Evolutionary conservation across 2,888 invertebrate species (phyloP).

Genomic region (Calameuta idolon): DNA sequence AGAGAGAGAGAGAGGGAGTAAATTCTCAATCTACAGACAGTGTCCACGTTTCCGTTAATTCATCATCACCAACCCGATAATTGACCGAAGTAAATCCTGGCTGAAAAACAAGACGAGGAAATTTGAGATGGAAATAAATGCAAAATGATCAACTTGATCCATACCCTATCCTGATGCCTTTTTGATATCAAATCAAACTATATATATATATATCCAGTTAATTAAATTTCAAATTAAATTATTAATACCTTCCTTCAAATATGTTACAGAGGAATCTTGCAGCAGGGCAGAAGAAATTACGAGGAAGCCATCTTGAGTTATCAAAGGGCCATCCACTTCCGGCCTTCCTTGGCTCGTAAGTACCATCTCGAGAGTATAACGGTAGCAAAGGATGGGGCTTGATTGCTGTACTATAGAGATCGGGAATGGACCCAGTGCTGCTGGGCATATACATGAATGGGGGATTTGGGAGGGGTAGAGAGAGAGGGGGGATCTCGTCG

Average conservation of each 20-base stretch:
- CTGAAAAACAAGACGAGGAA: not conserved
- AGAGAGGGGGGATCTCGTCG: not conserved
- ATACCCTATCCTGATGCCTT: not conserved
- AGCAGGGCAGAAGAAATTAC: conserved; percentile 89
- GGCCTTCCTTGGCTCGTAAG: conserved; percentile 95
- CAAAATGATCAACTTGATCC: not conserved
- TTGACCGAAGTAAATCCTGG: not conserved
- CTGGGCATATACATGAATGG: not conserved
- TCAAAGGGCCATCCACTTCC: conserved; percentile 90
- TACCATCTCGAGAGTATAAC: conserved; percentile 49
- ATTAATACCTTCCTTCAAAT: conserved; percentile 19
- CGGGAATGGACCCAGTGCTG: not conserved
- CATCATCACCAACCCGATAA: not conserved
- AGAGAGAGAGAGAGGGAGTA: too few species aligned
- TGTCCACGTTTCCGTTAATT: not conserved
- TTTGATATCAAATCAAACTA: not conserved
- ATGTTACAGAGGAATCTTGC: conserved; percentile 88
- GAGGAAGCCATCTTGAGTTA: conserved; percentile 92
- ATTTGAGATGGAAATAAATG: not conserved
- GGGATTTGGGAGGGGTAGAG: not conserved
- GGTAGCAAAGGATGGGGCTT: not conserved
- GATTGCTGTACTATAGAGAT: not conserved
- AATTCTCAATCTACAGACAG: not conserved
- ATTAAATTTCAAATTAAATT: not conserved
- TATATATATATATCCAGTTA: not conserved